Base-by-base conservation (phyloP, 53 echinoderm and acorn worm species). In the Echinometra lucunter region DNA sequence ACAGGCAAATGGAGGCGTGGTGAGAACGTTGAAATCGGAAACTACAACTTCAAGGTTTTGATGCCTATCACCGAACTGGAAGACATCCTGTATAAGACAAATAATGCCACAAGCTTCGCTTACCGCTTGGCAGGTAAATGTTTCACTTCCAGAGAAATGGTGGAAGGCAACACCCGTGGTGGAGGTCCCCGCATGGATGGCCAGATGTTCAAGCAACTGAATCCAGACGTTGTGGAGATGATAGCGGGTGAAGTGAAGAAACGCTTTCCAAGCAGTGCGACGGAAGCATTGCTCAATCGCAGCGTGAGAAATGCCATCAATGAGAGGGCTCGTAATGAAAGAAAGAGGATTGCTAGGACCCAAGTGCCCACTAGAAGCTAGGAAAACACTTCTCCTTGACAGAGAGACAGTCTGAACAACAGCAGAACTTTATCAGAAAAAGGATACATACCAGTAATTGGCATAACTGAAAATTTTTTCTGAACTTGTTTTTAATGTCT, bases 101-200 rank as follows among this genome's bases (percentile, higher is more conserved):
- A 95, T 70, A 97, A 93, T 19, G 94, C 95, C 0, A 58, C 95
- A 6, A 95, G 95, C 88, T 97, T 93, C 82, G 96, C 96, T 45
- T 97, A 97, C 57, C 96, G 96, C 66, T 87, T 97, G 74, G 95
- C 97, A n/a, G 87, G 95, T 53, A 96, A 95, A 93, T 93, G 96
- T 45, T 97, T 97, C 95, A 96, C 95, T 9, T 90, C 88, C 4
- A 95, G 95, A 91, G 97, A 96, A 89, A 93, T 97, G 95, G 45
- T 97, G 87, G 94, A 82, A 47, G 91, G 97, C 19, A 97, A 96
- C 88, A 96, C 96, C 25, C 89, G 95, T 19, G 97, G 97, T 16
- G 95, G 91, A 18, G 93, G 95, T 13, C 66, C 80, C 47, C 92
- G 74, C 69, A 89, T 81, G 57, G 94, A 69, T 27, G 97, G 97